These are phyloP conservation scores for Chrysaora quinquecirrha DNA, from an alignment of 30 jellyfish, hydroid and myxozoan genomes.

Conservation along the genomic window DNA sequence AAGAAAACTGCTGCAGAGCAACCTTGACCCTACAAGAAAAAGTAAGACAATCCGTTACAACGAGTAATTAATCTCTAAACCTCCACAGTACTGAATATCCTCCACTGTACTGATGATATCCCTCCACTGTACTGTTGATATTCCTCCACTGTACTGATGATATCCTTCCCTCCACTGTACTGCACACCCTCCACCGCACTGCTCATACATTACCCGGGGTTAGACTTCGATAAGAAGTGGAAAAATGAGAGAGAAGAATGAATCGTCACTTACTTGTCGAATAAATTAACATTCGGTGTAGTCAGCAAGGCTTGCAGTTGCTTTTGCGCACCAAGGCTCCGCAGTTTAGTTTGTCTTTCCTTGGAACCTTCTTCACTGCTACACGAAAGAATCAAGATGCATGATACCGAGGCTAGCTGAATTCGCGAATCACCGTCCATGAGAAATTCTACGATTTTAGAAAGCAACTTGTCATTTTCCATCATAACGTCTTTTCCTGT, in stretches of 20 bases:
- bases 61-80: not conserved
- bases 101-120: too few relatives aligned
- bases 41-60: not conserved
- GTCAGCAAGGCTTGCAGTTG: slow-evolving; percentile 76
- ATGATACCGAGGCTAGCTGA: slow-evolving; percentile 85
- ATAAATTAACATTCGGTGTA: slow-evolving; percentile 60
- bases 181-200: too few relatives aligned
- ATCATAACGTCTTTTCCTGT: slow-evolving; percentile 56
- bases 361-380: slow-evolving; percentile 64
- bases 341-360: slow-evolving; percentile 70
- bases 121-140: not conserved
- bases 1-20: slow-evolving; percentile 77
- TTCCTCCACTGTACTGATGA: too few relatives aligned
- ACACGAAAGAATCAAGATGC: slow-evolving; percentile 62
- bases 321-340: slow-evolving; percentile 88
- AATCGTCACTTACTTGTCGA: slow-evolving; percentile 87
- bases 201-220: too few relatives aligned
- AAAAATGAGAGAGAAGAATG: too few relatives aligned
- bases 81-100: too few relatives aligned
- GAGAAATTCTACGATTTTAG: slow-evolving; percentile 39
- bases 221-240: too few relatives aligned
- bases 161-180: too few relatives aligned
- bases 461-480: slow-evolving; percentile 54
- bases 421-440: slow-evolving; percentile 51
- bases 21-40: slow-evolving; percentile 60